These are phyloP conservation scores for Troides helena DNA, from an alignment of 2,888 invertebrate genomes.

Conservation along the genomic window DNA sequence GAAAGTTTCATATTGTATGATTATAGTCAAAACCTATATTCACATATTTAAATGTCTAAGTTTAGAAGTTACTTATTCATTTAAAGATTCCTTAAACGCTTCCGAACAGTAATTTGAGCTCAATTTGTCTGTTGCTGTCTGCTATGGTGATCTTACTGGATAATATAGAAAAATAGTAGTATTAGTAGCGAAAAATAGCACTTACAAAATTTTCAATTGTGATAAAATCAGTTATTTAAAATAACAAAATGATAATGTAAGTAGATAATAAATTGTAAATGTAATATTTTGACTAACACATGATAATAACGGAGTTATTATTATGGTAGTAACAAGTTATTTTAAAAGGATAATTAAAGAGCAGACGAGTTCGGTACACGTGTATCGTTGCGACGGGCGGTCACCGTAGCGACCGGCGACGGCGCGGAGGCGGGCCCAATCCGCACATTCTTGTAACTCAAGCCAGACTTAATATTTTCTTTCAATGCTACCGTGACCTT, in stretches of 20 bases:
- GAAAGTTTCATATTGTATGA: slow-evolving; percentile 1
- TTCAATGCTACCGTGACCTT: slow-evolving; percentile 13
- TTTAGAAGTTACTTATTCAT: slow-evolving; percentile 51
- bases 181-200: too few species aligned
- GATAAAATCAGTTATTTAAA: background rate
- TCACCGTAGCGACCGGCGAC: slow-evolving; percentile 62
- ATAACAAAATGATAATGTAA: too few species aligned
- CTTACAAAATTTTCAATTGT: background rate
- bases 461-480: slow-evolving; percentile 21
- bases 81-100: slow-evolving; percentile 51
- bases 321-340: slow-evolving; percentile 31
- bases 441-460: slow-evolving; percentile 17
- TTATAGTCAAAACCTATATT: slow-evolving; percentile 1
- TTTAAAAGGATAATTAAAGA: slow-evolving; percentile 37
- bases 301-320: slow-evolving; percentile 1
- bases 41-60: slow-evolving; percentile 34
- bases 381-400: slow-evolving; percentile 57
- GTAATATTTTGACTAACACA: background rate
- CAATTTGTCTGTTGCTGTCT: slow-evolving; percentile 21
- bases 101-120: slow-evolving; percentile 40
- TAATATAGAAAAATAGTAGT: too few species aligned
- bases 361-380: slow-evolving; percentile 39
- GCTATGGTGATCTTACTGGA: background rate
- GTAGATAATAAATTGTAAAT: background rate
- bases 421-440: slow-evolving; percentile 50